phyloP scores from a whole-genome alignment of 2,888 invertebrate species.

The Polymixis lichenea region DNA sequence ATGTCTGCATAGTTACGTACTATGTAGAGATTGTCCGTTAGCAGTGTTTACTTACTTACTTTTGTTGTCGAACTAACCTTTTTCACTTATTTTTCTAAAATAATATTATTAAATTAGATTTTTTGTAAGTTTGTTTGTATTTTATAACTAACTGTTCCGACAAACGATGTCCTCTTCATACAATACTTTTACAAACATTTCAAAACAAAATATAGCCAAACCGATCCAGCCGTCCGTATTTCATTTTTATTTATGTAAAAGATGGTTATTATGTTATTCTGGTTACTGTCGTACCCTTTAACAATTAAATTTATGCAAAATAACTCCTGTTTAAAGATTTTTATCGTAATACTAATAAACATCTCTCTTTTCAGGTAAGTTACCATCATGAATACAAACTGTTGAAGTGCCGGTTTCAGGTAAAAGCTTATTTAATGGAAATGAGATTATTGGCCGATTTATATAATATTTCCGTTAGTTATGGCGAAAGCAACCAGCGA shows the following conservation, averaged over 20 bases:
- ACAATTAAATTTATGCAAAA: neutral
- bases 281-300: neutral
- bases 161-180: too few relatives aligned
- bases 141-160: too few relatives aligned
- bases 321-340: neutral
- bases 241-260: too few relatives aligned
- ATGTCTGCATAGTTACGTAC: neutral
- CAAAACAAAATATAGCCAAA: too few relatives aligned
- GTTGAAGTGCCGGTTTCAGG: neutral
- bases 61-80: neutral
- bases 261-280: neutral
- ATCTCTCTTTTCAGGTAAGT: slow-evolving; percentile 51
- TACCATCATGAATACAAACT: neutral
- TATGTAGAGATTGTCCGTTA: neutral
- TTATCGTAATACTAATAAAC: neutral
- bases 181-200: too few relatives aligned
- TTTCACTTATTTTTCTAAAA: neutral
- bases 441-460: neutral
- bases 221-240: too few relatives aligned
- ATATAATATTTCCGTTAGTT: neutral
- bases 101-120: too few relatives aligned
- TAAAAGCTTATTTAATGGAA: slow-evolving; percentile 10
- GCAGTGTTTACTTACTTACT: neutral
- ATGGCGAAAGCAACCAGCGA: neutral
- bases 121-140: too few relatives aligned